phyloP scores from a whole-genome alignment of 2,113 vertebrate species.

The Epinephelus cyanopodus region DNA sequence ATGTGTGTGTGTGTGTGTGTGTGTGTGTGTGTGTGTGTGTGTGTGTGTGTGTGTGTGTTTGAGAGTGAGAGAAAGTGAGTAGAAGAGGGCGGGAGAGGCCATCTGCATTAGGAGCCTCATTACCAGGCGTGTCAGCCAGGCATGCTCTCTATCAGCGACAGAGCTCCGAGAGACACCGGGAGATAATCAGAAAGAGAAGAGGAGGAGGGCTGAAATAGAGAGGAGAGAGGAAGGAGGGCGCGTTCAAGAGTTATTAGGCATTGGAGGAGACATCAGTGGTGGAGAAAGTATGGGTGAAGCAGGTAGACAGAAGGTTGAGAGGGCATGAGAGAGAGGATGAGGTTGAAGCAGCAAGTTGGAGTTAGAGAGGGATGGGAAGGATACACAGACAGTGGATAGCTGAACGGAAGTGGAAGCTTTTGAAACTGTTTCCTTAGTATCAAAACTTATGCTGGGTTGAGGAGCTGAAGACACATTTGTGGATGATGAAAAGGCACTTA shows the following conservation, averaged over 20 bases:
- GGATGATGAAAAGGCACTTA: background rate
- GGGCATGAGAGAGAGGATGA: conserved; percentile 17
- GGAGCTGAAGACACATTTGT: background rate
- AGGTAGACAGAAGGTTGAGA: conserved; percentile 36
- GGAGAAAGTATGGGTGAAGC: conserved; percentile 37
- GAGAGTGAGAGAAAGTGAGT: conserved; percentile 34
- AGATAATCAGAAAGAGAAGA: conserved; percentile 73
- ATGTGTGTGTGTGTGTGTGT: conserved; percentile 36
- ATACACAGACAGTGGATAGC: conserved; percentile 9
- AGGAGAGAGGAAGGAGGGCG: conserved; percentile 40
- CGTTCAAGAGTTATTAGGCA: conserved; percentile 46
- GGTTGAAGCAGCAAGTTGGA: conserved; percentile 16
- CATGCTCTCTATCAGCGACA: conserved; percentile 73
- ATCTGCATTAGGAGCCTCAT: conserved; percentile 79
- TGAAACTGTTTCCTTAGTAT: background rate
- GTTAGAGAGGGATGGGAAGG: background rate
- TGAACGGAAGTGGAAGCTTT: conserved; percentile 14
- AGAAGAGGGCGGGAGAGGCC: conserved; percentile 66
- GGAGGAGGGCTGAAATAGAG: conserved; percentile 43
- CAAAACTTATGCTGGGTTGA: background rate
- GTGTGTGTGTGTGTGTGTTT: conserved; percentile 29
- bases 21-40: conserved; percentile 39
- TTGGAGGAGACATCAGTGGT: conserved; percentile 26
- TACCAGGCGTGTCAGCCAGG: conserved; percentile 78
- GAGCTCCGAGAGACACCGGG: conserved; percentile 69